Evolutionary conservation across 1,140 invertebrate genomes (phyloP), one percentile per base, ranked within the genome.

Genomic region (Scaptomyza pallida): DNA sequence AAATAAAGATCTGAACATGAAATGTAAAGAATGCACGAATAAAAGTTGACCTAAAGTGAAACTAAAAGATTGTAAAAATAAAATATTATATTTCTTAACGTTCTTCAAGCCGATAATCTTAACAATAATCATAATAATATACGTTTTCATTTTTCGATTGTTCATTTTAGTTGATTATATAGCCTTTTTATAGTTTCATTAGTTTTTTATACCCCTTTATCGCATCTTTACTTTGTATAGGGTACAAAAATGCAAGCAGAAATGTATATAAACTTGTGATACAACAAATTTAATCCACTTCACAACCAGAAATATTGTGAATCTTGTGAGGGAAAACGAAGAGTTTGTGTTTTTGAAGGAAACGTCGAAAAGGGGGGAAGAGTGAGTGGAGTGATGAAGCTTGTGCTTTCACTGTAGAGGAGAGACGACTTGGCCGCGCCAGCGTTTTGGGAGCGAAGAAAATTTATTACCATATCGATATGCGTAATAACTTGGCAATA

Each of bases 401-500:
- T n/a, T 23, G 45, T 79, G 72, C 77, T 67, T 81, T 76, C 55
- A 30, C 57, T 72, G 23, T 48, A 70, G 68, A 40, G 13, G n/a
- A n/a, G n/a, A n/a, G n/a, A n/a, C n/a, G n/a, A n/a, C n/a, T 44
- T 30, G 30, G 67, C 43, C 9, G 19, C 35, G 60, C 67, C 44
- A 70, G 51, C 45, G 63, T 64, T 64, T 52, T 52, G 48, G 57
- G 41, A 30, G 61, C 61, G 72, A 61, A 67, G 68, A 67, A 81
- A 80, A 89, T 89, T 89, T 89, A 89, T 89, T 85, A 89, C 78
- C 83, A 89, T 89, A 89, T 88, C 79, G 83, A 89, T 89, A 83
- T 89, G 83, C 83, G 79, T 89, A 89, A 89, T 89, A 89, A 89
- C 82, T 89, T 80, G 83, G 83, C 85, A 89, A 89, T 89, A 89